Conservation (phyloP, 1,140 invertebrate genomes). For the Lepidurus couesii region DNA sequence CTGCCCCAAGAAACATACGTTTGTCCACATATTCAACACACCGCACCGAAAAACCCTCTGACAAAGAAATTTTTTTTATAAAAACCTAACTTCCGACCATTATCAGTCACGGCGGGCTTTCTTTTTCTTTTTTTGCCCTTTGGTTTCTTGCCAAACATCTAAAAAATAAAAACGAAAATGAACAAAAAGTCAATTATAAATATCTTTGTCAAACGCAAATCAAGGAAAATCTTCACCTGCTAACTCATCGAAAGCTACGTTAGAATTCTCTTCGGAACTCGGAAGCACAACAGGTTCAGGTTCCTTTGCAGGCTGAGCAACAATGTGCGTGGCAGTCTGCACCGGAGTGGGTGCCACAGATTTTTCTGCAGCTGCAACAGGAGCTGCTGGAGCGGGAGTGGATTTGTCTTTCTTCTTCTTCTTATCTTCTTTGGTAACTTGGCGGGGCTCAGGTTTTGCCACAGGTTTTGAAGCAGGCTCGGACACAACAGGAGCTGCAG, state of each 20-base stretch:
- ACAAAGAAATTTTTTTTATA: neutral
- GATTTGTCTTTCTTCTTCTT: neutral
- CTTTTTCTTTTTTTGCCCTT: conserved; percentile 27
- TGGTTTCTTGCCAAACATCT: conserved; percentile 26
- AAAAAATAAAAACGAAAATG: neutral
- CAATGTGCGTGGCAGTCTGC: neutral
- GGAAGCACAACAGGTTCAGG: conserved; percentile 1
- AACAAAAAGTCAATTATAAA: neutral
- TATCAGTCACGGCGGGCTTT: conserved; percentile 31
- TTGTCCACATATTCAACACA: too few relatives aligned
- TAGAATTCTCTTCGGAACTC: neutral
- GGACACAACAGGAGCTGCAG: neutral
- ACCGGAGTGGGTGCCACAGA: neutral
- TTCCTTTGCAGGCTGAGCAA: neutral
- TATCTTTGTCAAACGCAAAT: neutral
- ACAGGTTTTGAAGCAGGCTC: neutral
- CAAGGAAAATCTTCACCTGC: conserved; percentile 16
- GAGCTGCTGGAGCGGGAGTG: neutral
- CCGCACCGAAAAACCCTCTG: too few relatives aligned
- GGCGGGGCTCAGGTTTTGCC: neutral
- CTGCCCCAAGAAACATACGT: neutral
- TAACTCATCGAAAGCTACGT: conserved; percentile 25
- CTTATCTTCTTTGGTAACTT: conserved; percentile 5
- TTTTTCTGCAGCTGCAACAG: neutral
- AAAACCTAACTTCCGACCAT: neutral